A percentile compares a stretch with the other conserved stretches of the same genome.
phyloP scores from a whole-genome alignment of 35 echinoderm and acorn worm genomes.

The Strongylocentrotus purpuratus region DNA sequence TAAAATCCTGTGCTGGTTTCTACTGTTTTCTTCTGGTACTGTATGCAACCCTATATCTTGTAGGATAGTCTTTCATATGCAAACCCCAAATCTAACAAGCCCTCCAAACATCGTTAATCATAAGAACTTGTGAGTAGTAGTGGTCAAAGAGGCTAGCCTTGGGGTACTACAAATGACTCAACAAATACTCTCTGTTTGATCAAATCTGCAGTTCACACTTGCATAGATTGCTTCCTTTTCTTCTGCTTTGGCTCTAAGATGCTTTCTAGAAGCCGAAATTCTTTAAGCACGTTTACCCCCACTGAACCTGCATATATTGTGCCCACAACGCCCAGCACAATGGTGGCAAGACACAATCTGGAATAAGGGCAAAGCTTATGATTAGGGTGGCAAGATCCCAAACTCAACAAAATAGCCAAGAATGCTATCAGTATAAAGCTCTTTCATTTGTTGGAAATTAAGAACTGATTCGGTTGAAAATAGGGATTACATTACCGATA shows the following conservation, averaged over 20 bases:
- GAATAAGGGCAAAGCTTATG: background rate
- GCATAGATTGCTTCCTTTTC: background rate
- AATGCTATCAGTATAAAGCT: background rate
- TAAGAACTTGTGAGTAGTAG: background rate
- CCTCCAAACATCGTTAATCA: background rate
- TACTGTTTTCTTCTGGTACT: background rate
- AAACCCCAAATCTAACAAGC: background rate
- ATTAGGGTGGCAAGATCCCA: background rate
- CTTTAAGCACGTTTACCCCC: background rate
- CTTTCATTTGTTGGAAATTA: slow-evolving; percentile 27
- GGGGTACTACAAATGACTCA: background rate
- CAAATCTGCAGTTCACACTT: slow-evolving; percentile 16
- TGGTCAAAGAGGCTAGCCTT: background rate
- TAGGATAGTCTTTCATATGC: too few relatives aligned
- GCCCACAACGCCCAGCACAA: background rate
- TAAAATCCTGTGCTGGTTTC: too few relatives aligned
- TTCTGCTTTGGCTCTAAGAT: background rate
- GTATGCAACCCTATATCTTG: too few relatives aligned
- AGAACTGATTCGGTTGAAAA: background rate
- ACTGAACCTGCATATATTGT: background rate
- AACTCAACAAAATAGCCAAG: background rate
- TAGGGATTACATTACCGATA: slow-evolving; percentile 40
- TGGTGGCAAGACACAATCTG: background rate
- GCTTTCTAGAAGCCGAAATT: background rate
- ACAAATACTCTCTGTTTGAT: slow-evolving; percentile 4